Conservation (phyloP, 1,140 invertebrate genomes). For the Diabrotica undecimpunctata region DNA sequence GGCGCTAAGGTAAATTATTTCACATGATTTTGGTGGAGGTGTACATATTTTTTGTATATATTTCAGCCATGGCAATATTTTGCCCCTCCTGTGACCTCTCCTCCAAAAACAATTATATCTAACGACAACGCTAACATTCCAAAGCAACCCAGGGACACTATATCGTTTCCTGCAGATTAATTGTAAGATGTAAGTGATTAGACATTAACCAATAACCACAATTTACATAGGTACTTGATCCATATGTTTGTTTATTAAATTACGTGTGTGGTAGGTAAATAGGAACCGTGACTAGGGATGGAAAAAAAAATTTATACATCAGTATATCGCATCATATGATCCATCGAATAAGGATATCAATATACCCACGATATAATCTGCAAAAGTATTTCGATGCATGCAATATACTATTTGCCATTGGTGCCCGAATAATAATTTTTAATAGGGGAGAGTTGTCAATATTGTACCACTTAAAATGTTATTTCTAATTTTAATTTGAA, state of each 20-base stretch:
- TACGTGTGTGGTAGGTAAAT: too few species aligned
- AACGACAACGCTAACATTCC: slow-evolving; percentile 23
- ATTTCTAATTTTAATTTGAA: too few species aligned
- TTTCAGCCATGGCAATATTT: slow-evolving; percentile 32
- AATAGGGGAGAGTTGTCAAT: too few species aligned
- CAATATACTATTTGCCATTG: too few species aligned
- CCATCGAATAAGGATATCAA: too few species aligned
- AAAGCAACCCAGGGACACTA: slow-evolving; percentile 19
- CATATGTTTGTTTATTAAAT: neutral
- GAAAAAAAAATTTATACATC: too few species aligned
- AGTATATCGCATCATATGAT: too few species aligned
- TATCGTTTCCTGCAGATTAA: slow-evolving; percentile 35
- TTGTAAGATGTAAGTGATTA: slow-evolving; percentile 1
- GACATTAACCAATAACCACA: neutral
- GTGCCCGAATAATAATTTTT: too few species aligned
- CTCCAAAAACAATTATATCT: slow-evolving; percentile 29
- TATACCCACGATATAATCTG: too few species aligned
- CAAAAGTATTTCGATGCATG: too few species aligned
- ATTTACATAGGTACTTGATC: neutral
- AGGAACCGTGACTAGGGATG: too few species aligned
- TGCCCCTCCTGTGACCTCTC: slow-evolving; percentile 23
- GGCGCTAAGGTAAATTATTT: slow-evolving; percentile 65
- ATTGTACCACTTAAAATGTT: too few species aligned
- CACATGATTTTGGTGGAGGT: slow-evolving; percentile 13
- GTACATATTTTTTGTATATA: slow-evolving; percentile 12